Conservation (phyloP, 2,797 vertebrate species). For the Mus caroli region DNA sequence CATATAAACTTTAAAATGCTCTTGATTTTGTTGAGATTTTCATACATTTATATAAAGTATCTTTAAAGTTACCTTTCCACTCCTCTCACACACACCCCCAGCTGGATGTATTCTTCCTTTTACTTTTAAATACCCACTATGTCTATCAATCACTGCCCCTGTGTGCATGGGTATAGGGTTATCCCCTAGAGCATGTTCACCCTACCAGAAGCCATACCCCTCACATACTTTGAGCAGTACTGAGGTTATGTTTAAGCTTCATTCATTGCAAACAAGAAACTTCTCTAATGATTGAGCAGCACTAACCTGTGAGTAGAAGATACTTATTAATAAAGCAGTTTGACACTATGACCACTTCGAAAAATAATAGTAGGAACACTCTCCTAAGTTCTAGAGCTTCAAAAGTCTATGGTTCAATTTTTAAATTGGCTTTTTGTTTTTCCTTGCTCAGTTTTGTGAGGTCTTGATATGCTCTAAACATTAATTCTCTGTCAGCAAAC, state of each 20-base stretch:
- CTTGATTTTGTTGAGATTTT: background rate
- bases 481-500: background rate
- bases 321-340: background rate
- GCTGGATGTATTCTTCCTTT: background rate
- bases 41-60: background rate
- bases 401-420: no score
- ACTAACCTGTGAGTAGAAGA: background rate
- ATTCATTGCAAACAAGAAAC: background rate
- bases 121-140: background rate
- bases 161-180: background rate
- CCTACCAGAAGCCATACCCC: background rate
- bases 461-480: background rate
- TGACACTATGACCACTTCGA: background rate
- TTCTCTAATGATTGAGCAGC: background rate
- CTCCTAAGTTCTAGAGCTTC: background rate
- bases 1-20: background rate
- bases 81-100: background rate
- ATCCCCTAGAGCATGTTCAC: no score
- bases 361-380: background rate
- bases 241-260: background rate
- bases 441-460: background rate
- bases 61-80: background rate
- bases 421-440: background rate
- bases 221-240: background rate
- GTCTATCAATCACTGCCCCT: background rate